Percentiles rank a stretch among this genome's conserved stretches.
Evolutionary conservation across 2,797 vertebrate species (phyloP).

Genomic region (Psittacula echo): DNA sequence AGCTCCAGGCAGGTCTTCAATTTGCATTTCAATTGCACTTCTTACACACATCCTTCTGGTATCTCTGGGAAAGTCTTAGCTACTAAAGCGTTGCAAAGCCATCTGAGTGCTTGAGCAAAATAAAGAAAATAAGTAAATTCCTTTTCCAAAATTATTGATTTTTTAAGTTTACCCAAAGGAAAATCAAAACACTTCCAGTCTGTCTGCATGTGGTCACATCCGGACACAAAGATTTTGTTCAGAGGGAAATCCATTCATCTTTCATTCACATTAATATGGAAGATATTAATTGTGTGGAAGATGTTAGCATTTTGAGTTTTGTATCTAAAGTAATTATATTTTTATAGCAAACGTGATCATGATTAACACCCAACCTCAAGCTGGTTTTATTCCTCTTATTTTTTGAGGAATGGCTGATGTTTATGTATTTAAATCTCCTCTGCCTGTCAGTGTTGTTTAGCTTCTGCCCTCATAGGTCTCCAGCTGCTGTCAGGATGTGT

Average conservation of each 20-base stretch:
- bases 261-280: neutral
- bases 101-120: neutral
- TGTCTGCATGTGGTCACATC: neutral
- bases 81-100: neutral
- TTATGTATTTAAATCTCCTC: neutral
- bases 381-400: neutral
- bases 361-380: neutral
- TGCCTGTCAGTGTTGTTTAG: neutral
- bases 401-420: neutral
- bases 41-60: constrained; percentile 8
- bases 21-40: constrained; percentile 40
- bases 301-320: constrained; percentile 19
- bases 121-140: constrained; percentile 1
- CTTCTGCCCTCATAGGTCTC: neutral
- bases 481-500: neutral
- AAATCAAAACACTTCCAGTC: neutral
- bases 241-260: neutral
- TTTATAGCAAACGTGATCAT: neutral
- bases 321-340: neutral
- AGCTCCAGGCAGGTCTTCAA: constrained; percentile 20
- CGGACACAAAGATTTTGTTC: neutral
- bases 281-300: neutral
- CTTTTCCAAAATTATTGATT: neutral
- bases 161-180: neutral
- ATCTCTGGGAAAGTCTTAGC: neutral